Conservation (phyloP, 1,140 invertebrate genomes). For the Ostrea denselamellosa region DNA sequence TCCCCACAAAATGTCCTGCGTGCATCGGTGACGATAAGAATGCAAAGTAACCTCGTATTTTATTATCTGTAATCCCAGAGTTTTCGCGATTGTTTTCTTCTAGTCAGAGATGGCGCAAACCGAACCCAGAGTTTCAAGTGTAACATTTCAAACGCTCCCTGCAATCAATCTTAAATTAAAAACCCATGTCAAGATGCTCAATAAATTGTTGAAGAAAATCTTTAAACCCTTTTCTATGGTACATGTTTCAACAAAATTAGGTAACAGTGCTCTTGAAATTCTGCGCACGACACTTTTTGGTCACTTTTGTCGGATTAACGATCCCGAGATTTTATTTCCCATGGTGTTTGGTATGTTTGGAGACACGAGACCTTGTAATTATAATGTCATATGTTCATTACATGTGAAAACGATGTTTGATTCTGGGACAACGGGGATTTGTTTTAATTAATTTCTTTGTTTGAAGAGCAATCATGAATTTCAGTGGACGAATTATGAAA, state of each 20-base stretch:
- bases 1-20: background rate
- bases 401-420: slow-evolving; percentile 13
- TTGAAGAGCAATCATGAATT: slow-evolving; percentile 13
- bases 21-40: background rate
- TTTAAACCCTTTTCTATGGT: background rate
- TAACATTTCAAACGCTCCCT: slow-evolving; percentile 20
- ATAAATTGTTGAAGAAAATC: background rate
- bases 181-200: background rate
- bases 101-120: slow-evolving; percentile 5
- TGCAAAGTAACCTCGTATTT: background rate
- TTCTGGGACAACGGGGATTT: background rate
- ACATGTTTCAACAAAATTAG: background rate
- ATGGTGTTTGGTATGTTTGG: background rate
- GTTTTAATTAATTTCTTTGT: slow-evolving; percentile 35
- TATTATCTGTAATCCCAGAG: slow-evolving; percentile 14
- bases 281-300: slow-evolving; percentile 26
- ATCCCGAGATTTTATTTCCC: slow-evolving; percentile 7
- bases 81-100: background rate
- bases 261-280: background rate
- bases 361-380: slow-evolving; percentile 19
- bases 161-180: slow-evolving; percentile 23
- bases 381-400: slow-evolving; percentile 9
- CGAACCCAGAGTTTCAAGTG: slow-evolving; percentile 4
- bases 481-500: background rate
- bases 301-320: slow-evolving; percentile 15